These are phyloP conservation scores for Drosophila limbata DNA, from an alignment of 2,888 invertebrate species.

Conservation along the genomic window DNA sequence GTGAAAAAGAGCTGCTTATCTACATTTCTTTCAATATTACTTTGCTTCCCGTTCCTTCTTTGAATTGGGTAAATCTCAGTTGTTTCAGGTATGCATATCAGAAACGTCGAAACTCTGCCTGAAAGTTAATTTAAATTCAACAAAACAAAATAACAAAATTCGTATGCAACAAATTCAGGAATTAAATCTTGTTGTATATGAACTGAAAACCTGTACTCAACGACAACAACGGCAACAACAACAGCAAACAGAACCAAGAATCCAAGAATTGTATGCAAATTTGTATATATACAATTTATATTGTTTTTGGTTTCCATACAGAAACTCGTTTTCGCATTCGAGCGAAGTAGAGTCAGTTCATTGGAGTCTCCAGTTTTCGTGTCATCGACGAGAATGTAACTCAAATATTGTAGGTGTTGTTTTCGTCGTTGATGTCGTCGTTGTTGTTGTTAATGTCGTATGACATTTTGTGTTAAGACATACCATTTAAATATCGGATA, in stretches of 20 bases:
- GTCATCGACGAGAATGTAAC: conserved; percentile 36
- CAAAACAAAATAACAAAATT: conserved; percentile 18
- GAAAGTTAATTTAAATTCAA: conserved; percentile 14
- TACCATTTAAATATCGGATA: conserved; percentile 42
- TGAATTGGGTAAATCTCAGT: conserved; percentile 8
- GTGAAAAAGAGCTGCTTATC: conserved; percentile 20
- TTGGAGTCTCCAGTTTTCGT: conserved; percentile 36
- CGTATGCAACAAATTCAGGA: conserved; percentile 26
- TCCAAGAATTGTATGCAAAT: conserved; percentile 73
- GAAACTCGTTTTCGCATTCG: conserved; percentile 66
- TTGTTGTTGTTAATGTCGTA: conserved; percentile 18
- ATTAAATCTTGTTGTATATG: conserved; percentile 26
- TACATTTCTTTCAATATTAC: conserved; percentile 9
- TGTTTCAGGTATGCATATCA: conserved; percentile 42
- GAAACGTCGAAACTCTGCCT: conserved; percentile 37
- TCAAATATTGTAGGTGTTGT: conserved; percentile 35
- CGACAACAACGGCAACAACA: conserved; percentile 17
- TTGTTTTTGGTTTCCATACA: conserved; percentile 32
- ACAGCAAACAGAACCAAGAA: conserved; percentile 23
- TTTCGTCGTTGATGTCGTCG: conserved; percentile 31
- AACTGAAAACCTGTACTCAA: conserved; percentile 46
- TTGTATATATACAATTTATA: conserved; percentile 16
- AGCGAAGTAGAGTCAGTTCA: conserved; percentile 27
- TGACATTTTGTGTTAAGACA: conserved; percentile 52
- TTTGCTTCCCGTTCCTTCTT: conserved; percentile 24